phyloP scores from a whole-genome alignment of 2,888 invertebrate genomes.

The Caenorhabditis macrosperma region DNA sequence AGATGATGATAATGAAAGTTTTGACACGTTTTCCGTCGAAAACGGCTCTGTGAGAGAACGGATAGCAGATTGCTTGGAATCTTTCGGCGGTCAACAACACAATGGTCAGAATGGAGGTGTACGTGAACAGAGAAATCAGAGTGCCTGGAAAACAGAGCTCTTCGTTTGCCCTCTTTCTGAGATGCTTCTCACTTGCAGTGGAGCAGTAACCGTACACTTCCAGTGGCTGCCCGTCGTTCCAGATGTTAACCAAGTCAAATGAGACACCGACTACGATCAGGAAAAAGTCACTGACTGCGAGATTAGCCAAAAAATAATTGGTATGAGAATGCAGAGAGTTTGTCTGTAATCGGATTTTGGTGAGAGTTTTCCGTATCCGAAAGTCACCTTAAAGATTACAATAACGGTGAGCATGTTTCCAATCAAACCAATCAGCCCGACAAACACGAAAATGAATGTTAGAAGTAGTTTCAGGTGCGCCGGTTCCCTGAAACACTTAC shows the following conservation, averaged over 20 bases:
- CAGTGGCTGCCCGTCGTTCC: slow-evolving; percentile 69
- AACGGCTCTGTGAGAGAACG: slow-evolving; percentile 69
- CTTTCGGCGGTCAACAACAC: slow-evolving; percentile 75
- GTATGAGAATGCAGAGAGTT: slow-evolving; percentile 77
- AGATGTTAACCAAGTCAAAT: slow-evolving; percentile 76
- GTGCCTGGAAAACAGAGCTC: slow-evolving; percentile 63
- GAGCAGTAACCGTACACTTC: slow-evolving; percentile 76
- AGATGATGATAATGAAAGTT: slow-evolving; percentile 69
- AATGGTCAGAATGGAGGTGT: slow-evolving; percentile 78
- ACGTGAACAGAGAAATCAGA: slow-evolving; percentile 78
- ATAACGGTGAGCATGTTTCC: slow-evolving; percentile 77
- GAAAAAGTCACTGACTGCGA: slow-evolving; percentile 73
- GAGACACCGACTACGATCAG: slow-evolving; percentile 78
- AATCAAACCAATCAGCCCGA: slow-evolving; percentile 75
- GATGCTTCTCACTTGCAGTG: slow-evolving; percentile 65
- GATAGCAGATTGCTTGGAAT: slow-evolving; percentile 79
- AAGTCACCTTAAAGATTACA: slow-evolving; percentile 67
- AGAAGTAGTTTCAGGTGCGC: slow-evolving; percentile 63
- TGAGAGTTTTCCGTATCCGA: no score
- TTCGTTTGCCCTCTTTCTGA: background rate
- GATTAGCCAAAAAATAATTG: slow-evolving; percentile 78
- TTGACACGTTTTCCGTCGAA: slow-evolving; percentile 68
- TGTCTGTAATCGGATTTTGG: no score
- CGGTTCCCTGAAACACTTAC: slow-evolving; percentile 23
- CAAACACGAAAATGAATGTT: slow-evolving; percentile 72